These are phyloP conservation scores for Aurelia coerulea DNA, from an alignment of 30 jellyfish, hydroid and myxozoan species.

Conservation along the genomic window DNA sequence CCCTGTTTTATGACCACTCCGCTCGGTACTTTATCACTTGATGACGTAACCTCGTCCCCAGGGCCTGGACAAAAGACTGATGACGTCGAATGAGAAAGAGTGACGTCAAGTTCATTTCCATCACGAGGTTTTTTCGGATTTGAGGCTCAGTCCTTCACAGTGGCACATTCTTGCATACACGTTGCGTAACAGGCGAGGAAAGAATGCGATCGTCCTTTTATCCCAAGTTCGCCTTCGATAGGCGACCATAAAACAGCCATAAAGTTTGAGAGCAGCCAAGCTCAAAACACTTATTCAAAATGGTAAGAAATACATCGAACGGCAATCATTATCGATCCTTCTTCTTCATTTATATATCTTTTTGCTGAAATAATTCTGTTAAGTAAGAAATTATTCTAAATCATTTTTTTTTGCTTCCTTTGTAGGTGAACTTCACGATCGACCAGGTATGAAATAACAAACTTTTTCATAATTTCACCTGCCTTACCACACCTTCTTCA, in stretches of 20 bases:
- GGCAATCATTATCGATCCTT: constrained; percentile 25
- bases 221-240: constrained; percentile 31
- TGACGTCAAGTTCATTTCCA: too few species aligned
- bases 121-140: background rate
- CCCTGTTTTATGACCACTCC: too few species aligned
- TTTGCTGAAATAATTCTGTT: background rate
- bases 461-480: background rate
- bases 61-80: too few species aligned
- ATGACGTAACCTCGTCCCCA: too few species aligned
- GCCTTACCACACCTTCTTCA: too few species aligned
- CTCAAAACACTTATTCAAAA: constrained; percentile 58
- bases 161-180: constrained; percentile 51
- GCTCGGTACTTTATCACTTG: too few species aligned
- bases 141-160: constrained; percentile 51
- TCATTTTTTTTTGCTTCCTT: constrained; percentile 25
- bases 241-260: constrained; percentile 41
- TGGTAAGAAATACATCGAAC: constrained; percentile 64
- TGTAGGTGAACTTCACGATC: constrained; percentile 95
- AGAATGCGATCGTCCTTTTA: constrained; percentile 16
- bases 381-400: background rate
- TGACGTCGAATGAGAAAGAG: too few species aligned
- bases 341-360: background rate
- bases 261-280: constrained; percentile 37
- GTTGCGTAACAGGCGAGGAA: constrained; percentile 76
- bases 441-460: constrained; percentile 82